These are phyloP conservation scores for Apodemus agrarius DNA, from an alignment of 2,797 vertebrate species.

Conservation along the genomic window DNA sequence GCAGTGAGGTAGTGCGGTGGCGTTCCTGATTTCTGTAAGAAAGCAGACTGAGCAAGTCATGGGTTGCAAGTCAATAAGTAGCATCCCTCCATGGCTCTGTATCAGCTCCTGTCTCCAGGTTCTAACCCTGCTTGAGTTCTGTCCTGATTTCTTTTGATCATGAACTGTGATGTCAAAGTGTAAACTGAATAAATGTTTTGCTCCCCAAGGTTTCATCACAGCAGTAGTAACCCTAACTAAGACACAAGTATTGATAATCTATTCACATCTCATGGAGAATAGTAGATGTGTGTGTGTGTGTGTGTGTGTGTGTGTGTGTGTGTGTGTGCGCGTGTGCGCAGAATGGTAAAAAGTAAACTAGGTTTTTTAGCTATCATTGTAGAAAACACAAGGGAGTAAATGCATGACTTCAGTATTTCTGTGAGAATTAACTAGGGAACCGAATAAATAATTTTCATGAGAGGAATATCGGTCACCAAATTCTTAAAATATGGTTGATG, in stretches of 20 bases:
- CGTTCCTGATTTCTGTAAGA: not conserved
- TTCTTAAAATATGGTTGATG: not conserved
- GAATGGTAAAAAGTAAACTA: not conserved
- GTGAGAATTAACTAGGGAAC: not conserved
- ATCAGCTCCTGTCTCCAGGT: not conserved
- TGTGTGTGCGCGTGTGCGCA: too few species aligned
- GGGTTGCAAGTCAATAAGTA: not conserved
- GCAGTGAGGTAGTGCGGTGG: fast-evolving
- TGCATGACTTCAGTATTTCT: not conserved
- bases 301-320: too few species aligned
- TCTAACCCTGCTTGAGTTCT: not conserved
- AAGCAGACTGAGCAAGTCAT: not conserved
- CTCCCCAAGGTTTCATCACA: not conserved
- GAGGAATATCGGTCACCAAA: not conserved
- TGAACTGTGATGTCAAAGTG: not conserved
- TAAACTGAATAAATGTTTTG: not conserved
- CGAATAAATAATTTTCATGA: not conserved
- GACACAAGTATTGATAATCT: not conserved
- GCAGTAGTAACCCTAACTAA: not conserved
- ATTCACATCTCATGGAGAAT: not conserved
- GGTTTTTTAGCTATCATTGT: not conserved
- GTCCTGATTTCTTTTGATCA: not conserved
- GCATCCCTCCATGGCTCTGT: not conserved
- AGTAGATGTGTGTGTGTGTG: not conserved
- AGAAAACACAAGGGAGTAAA: not conserved